Percentiles rank a stretch among this genome's conserved stretches.
Evolutionary conservation across 2,888 invertebrate species (phyloP).

Genomic region (Trachelus troglodyta): DNA sequence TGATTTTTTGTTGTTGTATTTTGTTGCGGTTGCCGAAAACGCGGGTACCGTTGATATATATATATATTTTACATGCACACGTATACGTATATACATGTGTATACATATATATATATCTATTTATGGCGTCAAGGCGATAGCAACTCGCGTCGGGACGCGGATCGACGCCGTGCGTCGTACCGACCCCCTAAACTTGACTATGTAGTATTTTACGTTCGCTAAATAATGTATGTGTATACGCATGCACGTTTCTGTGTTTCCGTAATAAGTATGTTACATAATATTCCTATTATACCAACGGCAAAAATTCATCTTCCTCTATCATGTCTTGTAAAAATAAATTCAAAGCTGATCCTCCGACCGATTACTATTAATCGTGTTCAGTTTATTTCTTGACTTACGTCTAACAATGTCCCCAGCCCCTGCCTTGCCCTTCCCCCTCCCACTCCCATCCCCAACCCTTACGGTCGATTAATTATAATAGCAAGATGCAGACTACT

Average conservation of each 20-base stretch:
- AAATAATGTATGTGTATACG: no score
- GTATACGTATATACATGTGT: no score
- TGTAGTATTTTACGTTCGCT: no score
- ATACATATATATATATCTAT: background rate
- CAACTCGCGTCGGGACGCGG: background rate
- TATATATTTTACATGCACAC: background rate
- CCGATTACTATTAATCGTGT: constrained; percentile 43
- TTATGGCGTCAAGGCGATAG: background rate
- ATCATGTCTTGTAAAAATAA: constrained; percentile 64
- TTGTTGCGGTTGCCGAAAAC: background rate
- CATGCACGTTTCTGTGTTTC: no score
- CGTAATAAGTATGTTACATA: no score
- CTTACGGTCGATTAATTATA: constrained; percentile 41
- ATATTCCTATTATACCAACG: background rate
- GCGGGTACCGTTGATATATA: no score
- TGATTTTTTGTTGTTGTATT: background rate
- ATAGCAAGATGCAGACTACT: constrained; percentile 61
- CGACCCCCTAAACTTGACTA: background rate
- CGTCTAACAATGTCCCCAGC: constrained; percentile 48
- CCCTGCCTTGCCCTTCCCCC: constrained; percentile 8
- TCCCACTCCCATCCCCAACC: no score
- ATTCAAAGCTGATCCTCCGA: constrained; percentile 61
- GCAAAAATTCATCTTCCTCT: constrained; percentile 19
- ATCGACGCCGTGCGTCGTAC: background rate
- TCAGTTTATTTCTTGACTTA: constrained; percentile 45